Conservation (phyloP, 2,113 vertebrate genomes). For the Mugil cephalus region DNA sequence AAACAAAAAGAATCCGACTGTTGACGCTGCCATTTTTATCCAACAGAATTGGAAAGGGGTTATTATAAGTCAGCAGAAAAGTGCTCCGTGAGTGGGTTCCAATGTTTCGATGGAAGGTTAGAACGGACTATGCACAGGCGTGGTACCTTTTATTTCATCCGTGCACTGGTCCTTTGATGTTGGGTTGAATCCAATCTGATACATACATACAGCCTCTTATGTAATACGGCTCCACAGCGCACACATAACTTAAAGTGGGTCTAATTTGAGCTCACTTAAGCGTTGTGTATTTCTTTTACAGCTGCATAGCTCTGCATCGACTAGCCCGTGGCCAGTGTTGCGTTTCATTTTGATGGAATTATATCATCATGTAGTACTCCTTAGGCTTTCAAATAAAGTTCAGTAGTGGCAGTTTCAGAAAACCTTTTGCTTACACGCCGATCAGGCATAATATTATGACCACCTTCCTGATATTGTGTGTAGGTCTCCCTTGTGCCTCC, state of each 20-base stretch:
- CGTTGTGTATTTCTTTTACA: background rate
- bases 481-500: too few relatives aligned
- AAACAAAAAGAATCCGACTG: background rate
- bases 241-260: background rate
- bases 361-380: background rate
- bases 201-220: background rate
- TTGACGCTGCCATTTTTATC: background rate
- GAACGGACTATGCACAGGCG: background rate
- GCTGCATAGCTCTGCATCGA: background rate
- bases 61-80: background rate
- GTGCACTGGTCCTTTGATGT: conserved; percentile 14
- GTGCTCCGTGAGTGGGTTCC: background rate
- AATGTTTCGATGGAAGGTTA: background rate
- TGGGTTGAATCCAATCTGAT: conserved; percentile 16
- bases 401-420: too few relatives aligned
- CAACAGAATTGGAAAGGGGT: background rate
- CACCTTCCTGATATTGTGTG: too few relatives aligned
- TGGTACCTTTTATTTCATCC: background rate
- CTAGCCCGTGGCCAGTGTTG: conserved; percentile 1
- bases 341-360: background rate
- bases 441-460: too few relatives aligned
- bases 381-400: background rate
- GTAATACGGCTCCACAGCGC: conserved; percentile 6
- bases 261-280: conserved; percentile 7
- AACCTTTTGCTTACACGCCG: too few relatives aligned